phyloP scores from a whole-genome alignment of 2,888 invertebrate genomes.

The Podotricha telesiphe region DNA sequence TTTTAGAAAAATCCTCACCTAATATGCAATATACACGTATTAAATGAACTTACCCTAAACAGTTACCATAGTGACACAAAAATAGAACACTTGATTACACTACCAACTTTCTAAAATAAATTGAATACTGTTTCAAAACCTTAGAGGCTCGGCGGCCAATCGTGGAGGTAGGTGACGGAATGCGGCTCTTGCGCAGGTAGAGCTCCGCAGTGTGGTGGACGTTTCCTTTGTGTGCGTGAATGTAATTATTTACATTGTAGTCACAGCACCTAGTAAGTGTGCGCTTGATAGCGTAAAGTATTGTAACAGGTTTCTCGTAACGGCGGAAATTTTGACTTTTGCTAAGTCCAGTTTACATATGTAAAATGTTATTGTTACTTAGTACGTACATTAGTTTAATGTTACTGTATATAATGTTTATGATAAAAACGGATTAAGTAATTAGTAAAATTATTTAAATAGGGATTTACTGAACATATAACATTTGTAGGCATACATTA shows the following conservation, averaged over 20 bases:
- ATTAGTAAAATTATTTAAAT: not conserved
- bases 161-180: slow-evolving; percentile 76
- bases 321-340: not conserved
- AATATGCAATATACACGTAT: slow-evolving; percentile 2
- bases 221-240: slow-evolving; percentile 58
- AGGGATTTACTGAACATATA: no score
- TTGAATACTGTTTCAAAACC: slow-evolving; percentile 63
- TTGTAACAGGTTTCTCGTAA: slow-evolving; percentile 6
- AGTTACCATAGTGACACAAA: slow-evolving; percentile 46
- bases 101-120: slow-evolving; percentile 69
- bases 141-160: slow-evolving; percentile 72
- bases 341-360: no score
- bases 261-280: slow-evolving; percentile 52
- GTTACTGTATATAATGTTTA: no score
- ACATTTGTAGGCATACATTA: no score
- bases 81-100: slow-evolving; percentile 50
- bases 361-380: no score
- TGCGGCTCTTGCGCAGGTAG: slow-evolving; percentile 81
- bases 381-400: no score
- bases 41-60: slow-evolving; percentile 48
- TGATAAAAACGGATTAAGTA: not conserved
- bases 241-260: slow-evolving; percentile 61
- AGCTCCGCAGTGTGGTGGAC: slow-evolving; percentile 52
- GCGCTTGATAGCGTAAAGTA: slow-evolving; percentile 40
- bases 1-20: not conserved